Conservation (phyloP, 2,888 invertebrate genomes). For the Caprella mutica region DNA sequence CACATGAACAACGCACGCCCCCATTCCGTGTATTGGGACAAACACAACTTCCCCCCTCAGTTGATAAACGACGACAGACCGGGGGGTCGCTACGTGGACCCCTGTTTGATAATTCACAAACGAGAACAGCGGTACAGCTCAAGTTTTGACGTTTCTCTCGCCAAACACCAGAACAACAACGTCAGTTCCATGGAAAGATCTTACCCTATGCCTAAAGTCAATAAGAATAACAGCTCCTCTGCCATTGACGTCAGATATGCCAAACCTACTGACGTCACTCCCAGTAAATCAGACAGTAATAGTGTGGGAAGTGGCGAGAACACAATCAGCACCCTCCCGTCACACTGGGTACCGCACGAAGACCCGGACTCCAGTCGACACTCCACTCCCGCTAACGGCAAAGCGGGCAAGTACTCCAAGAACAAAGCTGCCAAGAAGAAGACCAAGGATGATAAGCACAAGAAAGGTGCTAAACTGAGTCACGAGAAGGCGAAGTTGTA, state of each 20-base stretch:
- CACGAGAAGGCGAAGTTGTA: slow-evolving; percentile 3
- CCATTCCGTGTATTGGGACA: slow-evolving; percentile 9
- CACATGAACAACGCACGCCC: background rate
- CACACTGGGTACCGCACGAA: background rate
- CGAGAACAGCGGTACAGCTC: background rate
- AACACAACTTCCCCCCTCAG: slow-evolving; percentile 7
- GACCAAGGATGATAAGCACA: slow-evolving; percentile 5
- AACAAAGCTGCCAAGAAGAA: slow-evolving; percentile 7
- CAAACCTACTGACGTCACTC: too few relatives aligned
- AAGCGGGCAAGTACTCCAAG: slow-evolving; percentile 7
- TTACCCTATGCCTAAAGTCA: background rate
- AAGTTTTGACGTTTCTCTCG: background rate
- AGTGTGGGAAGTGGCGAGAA: too few relatives aligned
- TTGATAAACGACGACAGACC: slow-evolving; percentile 7
- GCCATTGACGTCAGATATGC: slow-evolving; percentile 7
- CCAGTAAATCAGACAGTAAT: too few relatives aligned
- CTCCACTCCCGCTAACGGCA: background rate
- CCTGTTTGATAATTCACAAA: background rate
- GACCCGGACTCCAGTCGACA: background rate
- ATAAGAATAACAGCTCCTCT: slow-evolving; percentile 3
- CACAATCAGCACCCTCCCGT: background rate
- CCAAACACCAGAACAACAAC: background rate
- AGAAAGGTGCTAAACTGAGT: slow-evolving; percentile 1
- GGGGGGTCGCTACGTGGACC: slow-evolving; percentile 3
- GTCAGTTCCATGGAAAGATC: background rate